A percentile compares a stretch with the other conserved stretches of the same genome.
phyloP scores from a whole-genome alignment of 2,888 invertebrate species.

The Mongoloraphidia duomilia region DNA sequence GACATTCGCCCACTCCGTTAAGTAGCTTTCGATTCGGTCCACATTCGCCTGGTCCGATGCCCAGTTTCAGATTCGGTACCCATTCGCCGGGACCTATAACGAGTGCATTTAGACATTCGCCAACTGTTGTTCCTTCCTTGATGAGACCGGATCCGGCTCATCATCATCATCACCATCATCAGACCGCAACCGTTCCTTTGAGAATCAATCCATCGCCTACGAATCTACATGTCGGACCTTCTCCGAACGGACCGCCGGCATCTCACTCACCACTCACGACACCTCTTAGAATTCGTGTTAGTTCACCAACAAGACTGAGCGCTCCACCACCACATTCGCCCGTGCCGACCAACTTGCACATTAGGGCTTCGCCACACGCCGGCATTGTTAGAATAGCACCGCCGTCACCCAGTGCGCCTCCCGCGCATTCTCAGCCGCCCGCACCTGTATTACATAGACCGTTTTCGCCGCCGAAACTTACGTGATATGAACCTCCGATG shows the following conservation, averaged over 20 bases:
- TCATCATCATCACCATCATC: neutral
- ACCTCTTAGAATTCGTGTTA: constrained; percentile 28
- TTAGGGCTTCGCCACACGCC: constrained; percentile 14
- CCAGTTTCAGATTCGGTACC: constrained; percentile 29
- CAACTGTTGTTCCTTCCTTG: constrained; percentile 13
- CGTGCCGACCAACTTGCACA: constrained; percentile 20
- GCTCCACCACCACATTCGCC: constrained; percentile 18
- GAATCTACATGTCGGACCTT: constrained; percentile 11
- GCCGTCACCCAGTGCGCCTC: constrained; percentile 23
- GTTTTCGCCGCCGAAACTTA: constrained; percentile 29
- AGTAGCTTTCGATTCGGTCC: constrained; percentile 19
- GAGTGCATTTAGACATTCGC: constrained; percentile 27
- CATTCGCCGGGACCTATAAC: constrained; percentile 33
- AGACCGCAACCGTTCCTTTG: neutral
- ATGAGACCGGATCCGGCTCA: neutral
- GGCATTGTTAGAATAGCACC: constrained; percentile 30
- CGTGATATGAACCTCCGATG: constrained; percentile 26
- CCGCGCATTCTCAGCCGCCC: constrained; percentile 14
- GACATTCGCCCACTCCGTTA: neutral
- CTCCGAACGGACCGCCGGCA: constrained; percentile 14
- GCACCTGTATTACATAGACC: constrained; percentile 28
- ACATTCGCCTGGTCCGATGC: constrained; percentile 22
- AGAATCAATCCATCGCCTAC: neutral
- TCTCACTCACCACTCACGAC: constrained; percentile 20
- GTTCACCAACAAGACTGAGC: constrained; percentile 19